A percentile compares a stretch with the other conserved stretches of the same genome.
phyloP scores from a whole-genome alignment of 2,797 vertebrate genomes.

The Lutjanus campechanus region DNA sequence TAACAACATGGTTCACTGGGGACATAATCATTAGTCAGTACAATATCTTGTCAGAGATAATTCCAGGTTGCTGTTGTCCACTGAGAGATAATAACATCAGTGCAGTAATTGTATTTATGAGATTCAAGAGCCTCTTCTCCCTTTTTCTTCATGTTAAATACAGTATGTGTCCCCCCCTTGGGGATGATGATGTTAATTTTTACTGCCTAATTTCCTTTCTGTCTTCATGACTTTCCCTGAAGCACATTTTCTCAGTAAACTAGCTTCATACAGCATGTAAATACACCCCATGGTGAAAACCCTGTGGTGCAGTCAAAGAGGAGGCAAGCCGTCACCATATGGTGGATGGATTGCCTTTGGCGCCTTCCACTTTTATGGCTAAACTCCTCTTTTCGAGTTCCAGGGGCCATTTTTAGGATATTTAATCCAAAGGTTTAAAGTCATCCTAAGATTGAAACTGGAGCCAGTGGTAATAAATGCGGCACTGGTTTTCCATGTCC shows the following conservation, averaged over 20 bases:
- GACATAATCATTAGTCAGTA: constrained; percentile 46
- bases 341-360: constrained; percentile 54
- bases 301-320: constrained; percentile 38
- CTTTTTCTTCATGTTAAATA: constrained; percentile 12
- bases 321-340: constrained; percentile 55
- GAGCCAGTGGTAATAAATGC: constrained; percentile 49
- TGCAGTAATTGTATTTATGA: neutral
- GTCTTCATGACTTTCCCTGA: neutral
- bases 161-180: constrained; percentile 1
- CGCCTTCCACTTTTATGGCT: constrained; percentile 49
- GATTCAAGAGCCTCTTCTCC: neutral
- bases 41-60: constrained; percentile 42
- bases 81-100: constrained; percentile 18
- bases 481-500: constrained; percentile 55
- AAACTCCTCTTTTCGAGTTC: constrained; percentile 32
- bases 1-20: constrained; percentile 48
- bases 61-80: constrained; percentile 29
- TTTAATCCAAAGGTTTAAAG: constrained; percentile 52
- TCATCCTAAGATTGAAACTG: constrained; percentile 38
- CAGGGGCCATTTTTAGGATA: constrained; percentile 39
- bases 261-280: constrained; percentile 19
- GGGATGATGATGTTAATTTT: constrained; percentile 4
- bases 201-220: constrained; percentile 8
- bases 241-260: constrained; percentile 29
- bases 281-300: constrained; percentile 33